Percentiles rank a stretch among this genome's conserved stretches.
phyloP scores from a whole-genome alignment of 1,140 invertebrate genomes.

The Ectropis grisescens region DNA sequence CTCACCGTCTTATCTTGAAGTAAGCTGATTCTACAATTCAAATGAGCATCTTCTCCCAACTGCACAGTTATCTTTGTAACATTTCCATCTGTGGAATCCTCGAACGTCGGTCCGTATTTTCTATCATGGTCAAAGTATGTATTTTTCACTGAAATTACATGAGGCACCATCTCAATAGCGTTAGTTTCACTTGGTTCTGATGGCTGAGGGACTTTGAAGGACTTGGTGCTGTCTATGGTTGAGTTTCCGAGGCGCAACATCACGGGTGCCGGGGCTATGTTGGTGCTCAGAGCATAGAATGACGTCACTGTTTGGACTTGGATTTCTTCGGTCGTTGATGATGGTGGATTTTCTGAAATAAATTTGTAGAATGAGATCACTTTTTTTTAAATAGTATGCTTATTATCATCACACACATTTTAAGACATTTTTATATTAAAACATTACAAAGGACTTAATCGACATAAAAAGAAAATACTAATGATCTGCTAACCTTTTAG shows the following conservation, averaged over 20 bases:
- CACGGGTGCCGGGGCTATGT: constrained; percentile 42
- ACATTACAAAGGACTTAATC: too few species aligned
- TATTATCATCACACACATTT: too few species aligned
- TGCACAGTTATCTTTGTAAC: constrained; percentile 84
- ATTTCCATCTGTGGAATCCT: constrained; percentile 72
- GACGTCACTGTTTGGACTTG: constrained; percentile 43
- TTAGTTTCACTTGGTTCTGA: constrained; percentile 13
- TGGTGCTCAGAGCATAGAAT: constrained; percentile 48
- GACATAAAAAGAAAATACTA: too few species aligned
- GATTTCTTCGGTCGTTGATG: constrained; percentile 31
- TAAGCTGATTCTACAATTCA: constrained; percentile 87
- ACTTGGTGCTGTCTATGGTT: constrained; percentile 61
- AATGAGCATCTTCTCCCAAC: constrained; percentile 81
- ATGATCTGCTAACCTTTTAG: too few species aligned
- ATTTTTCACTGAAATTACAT: constrained; percentile 49
- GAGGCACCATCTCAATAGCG: constrained; percentile 34
- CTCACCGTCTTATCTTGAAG: constrained; percentile 90
- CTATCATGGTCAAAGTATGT: constrained; percentile 72
- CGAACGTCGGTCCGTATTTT: constrained; percentile 79
- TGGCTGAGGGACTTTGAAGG: constrained; percentile 60
- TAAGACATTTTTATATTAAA: too few species aligned
- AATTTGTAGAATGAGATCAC: constrained; percentile 7
- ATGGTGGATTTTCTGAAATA: constrained; percentile 42
- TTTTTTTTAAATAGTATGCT: too few species aligned
- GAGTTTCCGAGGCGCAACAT: constrained; percentile 60